These are phyloP conservation scores for Sinotaia quadrata DNA, from an alignment of 2,888 invertebrate genomes.

Conservation along the genomic window DNA sequence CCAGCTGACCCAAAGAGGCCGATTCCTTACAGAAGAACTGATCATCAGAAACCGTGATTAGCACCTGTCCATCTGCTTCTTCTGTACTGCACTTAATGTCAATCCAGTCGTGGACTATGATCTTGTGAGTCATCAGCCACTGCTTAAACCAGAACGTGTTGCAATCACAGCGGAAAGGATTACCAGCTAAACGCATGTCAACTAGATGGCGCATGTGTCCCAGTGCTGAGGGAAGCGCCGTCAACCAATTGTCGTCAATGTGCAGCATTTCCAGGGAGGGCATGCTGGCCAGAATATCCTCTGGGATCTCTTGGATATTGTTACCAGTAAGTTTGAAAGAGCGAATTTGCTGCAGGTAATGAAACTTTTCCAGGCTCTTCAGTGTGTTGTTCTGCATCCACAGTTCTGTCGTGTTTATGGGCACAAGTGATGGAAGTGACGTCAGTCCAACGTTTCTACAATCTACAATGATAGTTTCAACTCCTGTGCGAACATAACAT, in stretches of 20 bases:
- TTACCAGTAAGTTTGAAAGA: not conserved
- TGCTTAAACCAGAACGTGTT: constrained; percentile 33
- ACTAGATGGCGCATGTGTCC: constrained; percentile 3
- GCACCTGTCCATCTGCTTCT: constrained; percentile 19
- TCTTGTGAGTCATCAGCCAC: constrained; percentile 25
- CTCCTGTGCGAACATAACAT: constrained; percentile 16
- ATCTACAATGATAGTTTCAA: constrained; percentile 21
- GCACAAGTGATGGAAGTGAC: constrained; percentile 16
- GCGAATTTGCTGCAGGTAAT: not conserved
- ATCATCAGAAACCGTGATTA: constrained; percentile 21
- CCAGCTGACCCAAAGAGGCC: constrained; percentile 10
- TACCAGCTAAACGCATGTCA: constrained; percentile 20
- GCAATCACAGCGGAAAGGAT: constrained; percentile 36
- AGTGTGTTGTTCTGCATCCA: constrained; percentile 33
- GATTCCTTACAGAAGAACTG: constrained; percentile 29
- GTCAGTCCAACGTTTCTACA: constrained; percentile 17
- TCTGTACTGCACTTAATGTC: constrained; percentile 30
- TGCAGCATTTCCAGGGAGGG: constrained; percentile 11
- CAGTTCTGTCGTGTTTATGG: constrained; percentile 15
- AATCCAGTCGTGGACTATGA: constrained; percentile 15
- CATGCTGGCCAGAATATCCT: constrained; percentile 2
- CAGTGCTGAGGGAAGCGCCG: constrained; percentile 11
- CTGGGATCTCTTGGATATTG: constrained; percentile 7
- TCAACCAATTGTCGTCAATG: constrained; percentile 30
- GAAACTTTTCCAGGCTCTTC: not conserved